Evolutionary conservation across 2,888 invertebrate genomes (phyloP).

Genomic region (Drosophila pullipes): DNA sequence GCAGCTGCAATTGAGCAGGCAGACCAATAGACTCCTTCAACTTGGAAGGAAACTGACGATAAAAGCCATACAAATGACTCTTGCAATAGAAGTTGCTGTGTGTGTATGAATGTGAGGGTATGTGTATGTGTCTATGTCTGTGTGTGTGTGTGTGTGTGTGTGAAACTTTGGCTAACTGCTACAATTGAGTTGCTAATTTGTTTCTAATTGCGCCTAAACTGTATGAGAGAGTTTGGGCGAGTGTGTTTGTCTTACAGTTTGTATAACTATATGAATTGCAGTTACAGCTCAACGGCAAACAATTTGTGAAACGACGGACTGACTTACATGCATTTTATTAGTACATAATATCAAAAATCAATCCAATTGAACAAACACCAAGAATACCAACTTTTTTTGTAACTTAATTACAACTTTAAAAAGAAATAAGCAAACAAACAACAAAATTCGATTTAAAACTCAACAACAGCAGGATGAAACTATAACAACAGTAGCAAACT

Average conservation of each 20-base stretch:
- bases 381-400: slow-evolving; percentile 42
- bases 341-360: slow-evolving; percentile 72
- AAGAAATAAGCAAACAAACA: slow-evolving; percentile 10
- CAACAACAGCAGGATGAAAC: slow-evolving; percentile 20
- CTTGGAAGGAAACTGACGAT: slow-evolving; percentile 44
- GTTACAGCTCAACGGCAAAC: slow-evolving; percentile 66
- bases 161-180: slow-evolving; percentile 48
- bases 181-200: slow-evolving; percentile 55
- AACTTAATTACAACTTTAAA: slow-evolving; percentile 55
- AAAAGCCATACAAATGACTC: slow-evolving; percentile 54
- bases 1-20: slow-evolving; percentile 16
- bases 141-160: slow-evolving; percentile 9
- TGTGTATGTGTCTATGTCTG: slow-evolving; percentile 6
- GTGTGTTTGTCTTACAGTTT: slow-evolving; percentile 21
- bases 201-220: slow-evolving; percentile 48
- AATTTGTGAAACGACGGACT: slow-evolving; percentile 82
- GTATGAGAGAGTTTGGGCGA: slow-evolving; percentile 1
- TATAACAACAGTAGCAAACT: slow-evolving; percentile 6
- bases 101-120: slow-evolving; percentile 11
- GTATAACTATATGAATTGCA: slow-evolving; percentile 27
- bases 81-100: slow-evolving; percentile 13
- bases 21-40: slow-evolving; percentile 38
- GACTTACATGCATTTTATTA: slow-evolving; percentile 81
- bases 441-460: slow-evolving; percentile 16
- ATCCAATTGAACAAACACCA: slow-evolving; percentile 64